A percentile compares a stretch with the other conserved stretches of the same genome.
Evolutionary conservation across 2,113 vertebrate species (phyloP).

Genomic region (Natator depressus): DNA sequence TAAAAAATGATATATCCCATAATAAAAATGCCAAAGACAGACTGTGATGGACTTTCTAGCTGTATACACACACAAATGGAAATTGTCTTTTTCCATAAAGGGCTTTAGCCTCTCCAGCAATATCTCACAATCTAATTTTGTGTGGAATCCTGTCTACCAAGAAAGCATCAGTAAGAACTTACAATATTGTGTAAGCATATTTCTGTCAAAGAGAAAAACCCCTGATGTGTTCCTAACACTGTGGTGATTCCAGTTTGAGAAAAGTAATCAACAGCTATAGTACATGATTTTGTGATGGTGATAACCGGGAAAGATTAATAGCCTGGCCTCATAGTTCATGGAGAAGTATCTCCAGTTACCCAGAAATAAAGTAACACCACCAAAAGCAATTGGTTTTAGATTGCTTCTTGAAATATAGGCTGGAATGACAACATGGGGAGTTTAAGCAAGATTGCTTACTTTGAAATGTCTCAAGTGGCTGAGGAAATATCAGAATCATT

Average conservation of each 20-base stretch:
- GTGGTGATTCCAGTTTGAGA: constrained; percentile 1
- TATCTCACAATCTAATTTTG: constrained; percentile 63
- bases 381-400: not conserved
- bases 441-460: not conserved
- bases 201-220: constrained; percentile 61
- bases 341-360: not conserved
- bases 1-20: constrained; percentile 7
- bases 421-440: not conserved
- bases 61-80: constrained; percentile 29
- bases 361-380: not conserved
- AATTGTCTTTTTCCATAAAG: not conserved
- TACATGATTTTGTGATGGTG: constrained; percentile 18
- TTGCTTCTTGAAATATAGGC: not conserved
- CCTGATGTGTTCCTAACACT: constrained; percentile 16
- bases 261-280: constrained; percentile 59
- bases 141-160: constrained; percentile 51
- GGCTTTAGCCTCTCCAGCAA: constrained; percentile 22
- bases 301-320: constrained; percentile 9
- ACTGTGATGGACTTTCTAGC: not conserved
- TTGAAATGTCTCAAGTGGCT: not conserved
- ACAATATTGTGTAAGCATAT: constrained; percentile 50
- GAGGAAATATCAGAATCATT: not conserved
- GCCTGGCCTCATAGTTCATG: not conserved
- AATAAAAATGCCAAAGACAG: constrained; percentile 20
- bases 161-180: constrained; percentile 55